phyloP scores from a whole-genome alignment of 2,888 invertebrate species.

The Stenodema calcarata region DNA sequence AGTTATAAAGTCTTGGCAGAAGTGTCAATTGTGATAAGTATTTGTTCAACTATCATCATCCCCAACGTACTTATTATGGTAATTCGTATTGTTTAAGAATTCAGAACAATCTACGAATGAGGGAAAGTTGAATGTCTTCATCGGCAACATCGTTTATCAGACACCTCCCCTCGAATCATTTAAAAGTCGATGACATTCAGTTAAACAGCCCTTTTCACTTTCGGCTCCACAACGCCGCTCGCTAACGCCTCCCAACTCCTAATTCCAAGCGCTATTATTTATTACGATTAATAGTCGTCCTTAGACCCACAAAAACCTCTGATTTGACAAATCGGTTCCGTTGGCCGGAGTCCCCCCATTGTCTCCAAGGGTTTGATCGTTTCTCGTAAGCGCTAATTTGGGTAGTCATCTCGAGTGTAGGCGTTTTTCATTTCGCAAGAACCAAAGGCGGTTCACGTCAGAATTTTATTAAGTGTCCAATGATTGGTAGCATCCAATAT shows the following conservation, averaged over 20 bases:
- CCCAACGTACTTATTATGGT: too few relatives aligned
- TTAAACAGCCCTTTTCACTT: slow-evolving; percentile 38
- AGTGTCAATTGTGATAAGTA: too few relatives aligned
- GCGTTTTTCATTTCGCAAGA: too few relatives aligned
- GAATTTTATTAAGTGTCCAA: too few relatives aligned
- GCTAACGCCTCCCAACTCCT: not conserved
- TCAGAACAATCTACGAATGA: not conserved
- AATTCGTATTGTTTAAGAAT: too few relatives aligned
- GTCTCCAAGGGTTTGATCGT: not conserved
- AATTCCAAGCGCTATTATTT: not conserved
- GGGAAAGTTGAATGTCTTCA: not conserved
- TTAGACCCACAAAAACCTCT: not conserved
- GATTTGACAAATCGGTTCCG: slow-evolving; percentile 35
- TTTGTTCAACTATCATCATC: too few relatives aligned
- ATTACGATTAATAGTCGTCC: not conserved
- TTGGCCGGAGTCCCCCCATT: not conserved
- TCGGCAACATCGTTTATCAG: not conserved
- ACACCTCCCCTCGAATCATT: not conserved
- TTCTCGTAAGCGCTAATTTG: not conserved
- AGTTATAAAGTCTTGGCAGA: too few relatives aligned
- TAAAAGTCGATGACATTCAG: slow-evolving; percentile 44
- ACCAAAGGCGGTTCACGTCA: too few relatives aligned
- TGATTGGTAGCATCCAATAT: too few relatives aligned
- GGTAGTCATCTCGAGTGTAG: too few relatives aligned
- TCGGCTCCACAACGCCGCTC: not conserved